These are phyloP conservation scores for Eristalis tenax DNA, from an alignment of 2,888 invertebrate genomes.

Conservation along the genomic window DNA sequence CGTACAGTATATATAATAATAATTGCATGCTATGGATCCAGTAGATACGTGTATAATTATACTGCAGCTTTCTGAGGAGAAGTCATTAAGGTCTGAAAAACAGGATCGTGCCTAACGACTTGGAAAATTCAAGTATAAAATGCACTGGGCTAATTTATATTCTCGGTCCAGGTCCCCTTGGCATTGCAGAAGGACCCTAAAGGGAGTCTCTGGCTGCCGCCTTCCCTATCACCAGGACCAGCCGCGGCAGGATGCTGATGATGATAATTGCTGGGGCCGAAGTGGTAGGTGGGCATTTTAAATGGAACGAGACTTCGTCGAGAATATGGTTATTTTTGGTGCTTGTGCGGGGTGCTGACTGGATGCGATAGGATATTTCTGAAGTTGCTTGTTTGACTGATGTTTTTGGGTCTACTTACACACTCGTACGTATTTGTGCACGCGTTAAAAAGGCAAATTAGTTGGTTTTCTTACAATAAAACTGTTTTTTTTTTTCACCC, in stretches of 20 bases:
- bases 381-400: slow-evolving; percentile 46
- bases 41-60: slow-evolving; percentile 69
- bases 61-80: slow-evolving; percentile 69
- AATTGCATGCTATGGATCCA: slow-evolving; percentile 58
- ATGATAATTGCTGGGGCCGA: slow-evolving; percentile 55
- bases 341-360: slow-evolving; percentile 25
- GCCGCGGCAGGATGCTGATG: slow-evolving; percentile 27
- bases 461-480: not conserved
- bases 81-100: slow-evolving; percentile 73
- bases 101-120: slow-evolving; percentile 74
- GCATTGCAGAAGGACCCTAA: not conserved
- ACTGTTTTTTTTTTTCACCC: not conserved
- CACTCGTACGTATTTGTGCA: not conserved
- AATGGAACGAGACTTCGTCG: slow-evolving; percentile 6
- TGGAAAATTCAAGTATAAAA: slow-evolving; percentile 73
- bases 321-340: slow-evolving; percentile 44
- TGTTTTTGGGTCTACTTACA: slow-evolving; percentile 48
- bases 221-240: not conserved
- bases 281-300: not conserved
- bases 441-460: not conserved
- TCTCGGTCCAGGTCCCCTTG: slow-evolving; percentile 40
- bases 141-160: slow-evolving; percentile 73
- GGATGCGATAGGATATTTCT: slow-evolving; percentile 62
- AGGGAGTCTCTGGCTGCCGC: not conserved
- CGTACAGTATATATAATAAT: not conserved